Percentiles rank a stretch among this genome's conserved stretches.
phyloP scores from a whole-genome alignment of 2,888 invertebrate genomes.

The Scaptodrosophila latifasciaeformis region DNA sequence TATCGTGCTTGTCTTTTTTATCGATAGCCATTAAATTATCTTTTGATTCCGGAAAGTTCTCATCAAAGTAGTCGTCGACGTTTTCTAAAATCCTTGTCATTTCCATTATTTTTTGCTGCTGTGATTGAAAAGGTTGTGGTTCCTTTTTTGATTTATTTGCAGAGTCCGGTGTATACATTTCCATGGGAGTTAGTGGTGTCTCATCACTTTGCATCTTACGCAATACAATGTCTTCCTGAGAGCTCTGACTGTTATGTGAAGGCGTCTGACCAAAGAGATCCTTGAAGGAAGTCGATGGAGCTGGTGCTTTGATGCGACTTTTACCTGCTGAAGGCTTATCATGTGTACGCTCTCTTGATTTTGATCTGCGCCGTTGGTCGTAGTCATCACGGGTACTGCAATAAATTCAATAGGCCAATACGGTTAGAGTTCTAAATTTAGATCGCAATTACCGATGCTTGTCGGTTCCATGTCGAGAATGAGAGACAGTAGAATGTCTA shows the following conservation, averaged over 20 bases:
- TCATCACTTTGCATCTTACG: conserved; percentile 8
- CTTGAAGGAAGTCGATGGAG: too few species aligned
- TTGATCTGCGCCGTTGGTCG: background rate
- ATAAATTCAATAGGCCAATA: background rate
- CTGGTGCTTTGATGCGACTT: background rate
- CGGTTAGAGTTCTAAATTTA: background rate
- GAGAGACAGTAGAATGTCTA: too few species aligned
- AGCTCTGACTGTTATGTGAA: background rate
- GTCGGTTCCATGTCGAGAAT: background rate
- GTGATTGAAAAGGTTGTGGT: too few species aligned
- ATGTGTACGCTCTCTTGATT: conserved; percentile 1
- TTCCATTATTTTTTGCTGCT: too few species aligned
- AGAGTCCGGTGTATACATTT: background rate
- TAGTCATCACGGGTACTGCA: background rate
- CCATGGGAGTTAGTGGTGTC: background rate
- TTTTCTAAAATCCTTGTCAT: too few species aligned
- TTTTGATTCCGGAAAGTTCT: too few species aligned
- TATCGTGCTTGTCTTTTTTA: too few species aligned
- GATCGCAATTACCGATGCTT: background rate
- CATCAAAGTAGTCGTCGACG: too few species aligned
- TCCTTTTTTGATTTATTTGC: background rate
- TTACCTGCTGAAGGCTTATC: conserved; percentile 7
- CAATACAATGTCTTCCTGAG: background rate
- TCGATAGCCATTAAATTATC: too few species aligned
- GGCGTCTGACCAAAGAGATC: conserved; percentile 15